Evolutionary conservation across 2,113 vertebrate species (phyloP).

Genomic region (Shinisaurus crocodilurus): DNA sequence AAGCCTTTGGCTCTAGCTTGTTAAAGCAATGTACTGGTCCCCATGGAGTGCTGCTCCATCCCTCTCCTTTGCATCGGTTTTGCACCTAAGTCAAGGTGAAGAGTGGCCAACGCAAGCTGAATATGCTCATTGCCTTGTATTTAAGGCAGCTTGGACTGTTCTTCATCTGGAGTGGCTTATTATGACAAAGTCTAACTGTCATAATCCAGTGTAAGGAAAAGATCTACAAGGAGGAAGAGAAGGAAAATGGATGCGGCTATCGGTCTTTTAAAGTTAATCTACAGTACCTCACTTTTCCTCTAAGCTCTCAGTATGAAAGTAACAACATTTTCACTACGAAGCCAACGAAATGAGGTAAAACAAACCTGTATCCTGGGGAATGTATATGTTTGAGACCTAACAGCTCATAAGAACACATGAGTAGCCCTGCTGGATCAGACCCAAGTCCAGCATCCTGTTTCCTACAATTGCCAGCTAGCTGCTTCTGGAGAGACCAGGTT

Average conservation of each 20-base stretch:
- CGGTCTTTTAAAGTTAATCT: slow-evolving; percentile 50
- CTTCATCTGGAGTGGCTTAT: background rate
- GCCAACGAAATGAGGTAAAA: slow-evolving; percentile 46
- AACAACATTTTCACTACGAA: background rate
- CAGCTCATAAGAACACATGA: slow-evolving; percentile 4
- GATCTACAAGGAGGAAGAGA: slow-evolving; percentile 19
- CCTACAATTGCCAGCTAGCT: background rate
- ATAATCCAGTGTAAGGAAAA: background rate
- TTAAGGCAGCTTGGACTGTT: background rate
- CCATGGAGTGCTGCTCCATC: background rate
- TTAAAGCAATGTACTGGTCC: background rate
- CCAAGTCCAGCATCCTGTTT: background rate
- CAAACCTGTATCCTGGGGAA: slow-evolving; percentile 35
- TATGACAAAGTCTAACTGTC: background rate
- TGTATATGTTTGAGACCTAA: background rate
- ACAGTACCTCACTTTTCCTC: slow-evolving; percentile 24
- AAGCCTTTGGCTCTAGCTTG: background rate
- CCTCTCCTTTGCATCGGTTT: background rate
- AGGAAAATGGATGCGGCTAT: slow-evolving; percentile 49
- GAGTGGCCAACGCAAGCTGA: background rate
- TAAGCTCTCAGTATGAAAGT: background rate
- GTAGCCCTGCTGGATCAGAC: background rate
- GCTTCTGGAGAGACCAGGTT: background rate
- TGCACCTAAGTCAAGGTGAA: background rate
- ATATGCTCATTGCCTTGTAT: background rate